Percentiles rank a stretch among this genome's conserved stretches.
phyloP scores from a whole-genome alignment of 2,888 invertebrate species.

The Malacosoma neustria region DNA sequence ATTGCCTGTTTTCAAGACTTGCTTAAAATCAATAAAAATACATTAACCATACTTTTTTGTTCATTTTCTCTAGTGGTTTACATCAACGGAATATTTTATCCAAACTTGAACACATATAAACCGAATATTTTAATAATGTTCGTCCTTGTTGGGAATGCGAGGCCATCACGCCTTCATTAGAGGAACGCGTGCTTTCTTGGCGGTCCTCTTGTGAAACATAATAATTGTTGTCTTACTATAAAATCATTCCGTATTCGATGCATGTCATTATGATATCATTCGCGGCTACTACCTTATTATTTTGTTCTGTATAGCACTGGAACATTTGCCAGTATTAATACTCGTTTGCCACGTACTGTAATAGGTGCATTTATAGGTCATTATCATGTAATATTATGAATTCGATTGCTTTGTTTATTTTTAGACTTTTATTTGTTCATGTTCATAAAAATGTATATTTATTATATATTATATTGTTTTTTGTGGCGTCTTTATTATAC shows the following conservation, averaged over 20 bases:
- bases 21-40: too few relatives aligned
- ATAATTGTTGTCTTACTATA: conserved; percentile 45
- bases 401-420: neutral
- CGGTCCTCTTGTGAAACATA: conserved; percentile 56
- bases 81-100: too few relatives aligned
- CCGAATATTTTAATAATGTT: conserved; percentile 6
- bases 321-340: neutral
- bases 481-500: neutral
- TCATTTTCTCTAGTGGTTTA: too few relatives aligned
- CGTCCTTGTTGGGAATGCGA: conserved; percentile 75
- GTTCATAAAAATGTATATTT: neutral
- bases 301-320: conserved; percentile 14
- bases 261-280: conserved; percentile 46
- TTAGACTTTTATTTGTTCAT: neutral
- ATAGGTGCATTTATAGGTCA: neutral
- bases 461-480: neutral
- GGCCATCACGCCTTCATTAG: conserved; percentile 59
- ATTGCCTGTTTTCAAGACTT: too few relatives aligned
- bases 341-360: neutral
- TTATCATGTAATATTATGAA: neutral
- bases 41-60: too few relatives aligned
- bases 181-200: conserved; percentile 49
- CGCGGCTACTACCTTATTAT: conserved; percentile 32
- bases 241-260: conserved; percentile 52
- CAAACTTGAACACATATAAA: neutral